Evolutionary conservation across 1,140 invertebrate species (phyloP).

Genomic region (Camponotus pennsylvanicus): DNA sequence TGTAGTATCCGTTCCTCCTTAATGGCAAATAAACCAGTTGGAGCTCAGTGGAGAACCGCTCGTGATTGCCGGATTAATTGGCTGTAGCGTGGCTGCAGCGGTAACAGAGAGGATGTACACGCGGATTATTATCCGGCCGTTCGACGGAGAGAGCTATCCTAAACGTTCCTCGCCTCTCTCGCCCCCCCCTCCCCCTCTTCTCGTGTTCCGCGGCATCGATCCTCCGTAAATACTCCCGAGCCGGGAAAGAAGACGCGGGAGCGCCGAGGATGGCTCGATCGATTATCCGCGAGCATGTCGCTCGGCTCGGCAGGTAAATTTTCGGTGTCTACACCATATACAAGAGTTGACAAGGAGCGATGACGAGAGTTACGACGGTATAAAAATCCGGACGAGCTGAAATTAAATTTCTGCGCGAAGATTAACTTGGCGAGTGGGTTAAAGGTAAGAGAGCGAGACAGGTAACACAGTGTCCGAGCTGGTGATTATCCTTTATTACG

Average conservation of each 20-base stretch:
- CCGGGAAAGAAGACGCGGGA: slow-evolving; percentile 58
- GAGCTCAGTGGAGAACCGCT: slow-evolving; percentile 71
- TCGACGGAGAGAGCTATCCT: slow-evolving; percentile 73
- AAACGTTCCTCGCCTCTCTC: slow-evolving; percentile 64
- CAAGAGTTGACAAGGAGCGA: background rate
- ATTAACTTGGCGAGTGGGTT: background rate
- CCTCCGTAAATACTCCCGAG: slow-evolving; percentile 40
- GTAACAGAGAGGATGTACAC: slow-evolving; percentile 73
- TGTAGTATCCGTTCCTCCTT: slow-evolving; percentile 69
- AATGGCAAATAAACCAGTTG: slow-evolving; percentile 81
- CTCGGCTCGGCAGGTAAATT: slow-evolving; percentile 24
- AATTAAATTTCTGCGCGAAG: slow-evolving; percentile 1
- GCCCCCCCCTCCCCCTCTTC: background rate
- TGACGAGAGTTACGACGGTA: background rate
- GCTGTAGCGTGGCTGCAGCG: slow-evolving; percentile 73
- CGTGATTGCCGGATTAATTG: slow-evolving; percentile 82
- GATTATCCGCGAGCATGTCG: slow-evolving; percentile 55
- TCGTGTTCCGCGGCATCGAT: slow-evolving; percentile 59
- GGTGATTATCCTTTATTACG: slow-evolving; percentile 11
- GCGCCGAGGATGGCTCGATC: slow-evolving; percentile 56
- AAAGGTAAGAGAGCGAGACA: background rate
- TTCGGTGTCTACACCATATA: slow-evolving; percentile 8
- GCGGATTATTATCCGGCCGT: slow-evolving; percentile 74
- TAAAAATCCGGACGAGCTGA: slow-evolving; percentile 1
- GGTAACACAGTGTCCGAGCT: background rate